phyloP scores from a whole-genome alignment of 2,113 vertebrate species.

The Rattus norvegicus region GRCr8 NC_086020.1:149862501-149863000 shows the following conservation, averaged over 20 bases:
- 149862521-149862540: background rate
- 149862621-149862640: background rate
- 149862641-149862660: background rate
- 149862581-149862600: background rate
- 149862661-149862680: background rate
- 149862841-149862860: background rate
- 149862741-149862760: background rate
- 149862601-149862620: background rate
- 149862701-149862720: background rate
- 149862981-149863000: background rate
- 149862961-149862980: background rate
- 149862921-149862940: slow-evolving; percentile 28
- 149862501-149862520: background rate
- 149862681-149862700: background rate
- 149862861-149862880: background rate
- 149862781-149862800: slow-evolving; percentile 29
- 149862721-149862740: slow-evolving; percentile 6
- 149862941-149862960: background rate
- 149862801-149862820: background rate
- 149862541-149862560: too few relatives aligned
- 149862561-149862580: background rate
- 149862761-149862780: background rate
- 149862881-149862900: slow-evolving; percentile 3
- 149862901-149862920: slow-evolving; percentile 3
- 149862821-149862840: background rate